These are phyloP conservation scores for Habroteleia sp. DNA, from an alignment of 2,888 invertebrate species.

Conservation along the genomic window DNA sequence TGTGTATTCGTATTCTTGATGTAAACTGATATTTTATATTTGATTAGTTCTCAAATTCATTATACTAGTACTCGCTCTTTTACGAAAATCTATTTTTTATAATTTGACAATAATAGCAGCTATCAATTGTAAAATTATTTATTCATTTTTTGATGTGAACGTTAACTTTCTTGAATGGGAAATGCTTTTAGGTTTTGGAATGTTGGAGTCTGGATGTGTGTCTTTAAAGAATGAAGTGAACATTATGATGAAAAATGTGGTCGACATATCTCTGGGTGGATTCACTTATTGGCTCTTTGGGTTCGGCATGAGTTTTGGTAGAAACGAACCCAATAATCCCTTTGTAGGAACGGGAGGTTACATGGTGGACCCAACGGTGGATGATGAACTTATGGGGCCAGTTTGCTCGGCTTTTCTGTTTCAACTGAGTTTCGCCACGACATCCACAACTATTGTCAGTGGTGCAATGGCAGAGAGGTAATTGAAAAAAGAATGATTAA, in stretches of 20 bases:
- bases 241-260: conserved; percentile 98
- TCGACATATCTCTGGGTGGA: conserved; percentile 95
- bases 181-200: conserved; percentile 97
- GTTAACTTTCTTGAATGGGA: no score
- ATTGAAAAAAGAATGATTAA: no score
- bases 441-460: conserved; percentile 94
- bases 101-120: no score
- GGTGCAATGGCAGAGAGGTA: conserved; percentile 97
- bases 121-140: no score
- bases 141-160: conserved; percentile 1
- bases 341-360: conserved; percentile 92
- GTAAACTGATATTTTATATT: no score
- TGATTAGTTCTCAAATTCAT: no score
- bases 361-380: conserved; percentile 86
- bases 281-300: conserved; percentile 97
- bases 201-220: conserved; percentile 96
- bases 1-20: no score
- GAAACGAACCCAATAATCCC: conserved; percentile 87
- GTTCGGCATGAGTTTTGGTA: conserved; percentile 94
- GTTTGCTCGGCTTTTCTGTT: conserved; percentile 94
- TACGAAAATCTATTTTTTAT: no score
- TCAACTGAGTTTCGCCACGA: conserved; percentile 94
- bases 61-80: no score
- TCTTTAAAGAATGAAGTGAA: conserved; percentile 97
- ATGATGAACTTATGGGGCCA: conserved; percentile 90